Percentiles rank a stretch among this genome's conserved stretches.
Evolutionary conservation across 2,797 vertebrate genomes (phyloP).

Genomic region (Melopsittacus undulatus): DNA sequence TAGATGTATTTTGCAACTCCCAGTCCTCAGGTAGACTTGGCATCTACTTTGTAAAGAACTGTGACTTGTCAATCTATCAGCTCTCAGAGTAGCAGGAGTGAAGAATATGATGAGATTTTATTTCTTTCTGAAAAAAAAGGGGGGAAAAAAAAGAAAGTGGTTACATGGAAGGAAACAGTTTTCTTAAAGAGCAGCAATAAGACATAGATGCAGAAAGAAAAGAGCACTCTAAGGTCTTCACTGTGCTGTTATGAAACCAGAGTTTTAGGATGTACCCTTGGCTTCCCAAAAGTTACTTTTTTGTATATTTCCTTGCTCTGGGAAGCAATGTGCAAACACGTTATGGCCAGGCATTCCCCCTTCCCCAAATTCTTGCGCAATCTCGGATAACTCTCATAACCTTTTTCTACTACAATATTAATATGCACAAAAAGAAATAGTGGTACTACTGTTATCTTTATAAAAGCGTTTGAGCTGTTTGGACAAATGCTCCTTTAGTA

Average conservation of each 20-base stretch:
- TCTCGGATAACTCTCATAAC: background rate
- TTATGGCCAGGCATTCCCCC: background rate
- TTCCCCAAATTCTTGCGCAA: background rate
- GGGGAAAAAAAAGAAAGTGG: background rate
- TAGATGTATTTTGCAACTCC: background rate
- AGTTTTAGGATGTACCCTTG: background rate
- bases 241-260: background rate
- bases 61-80: background rate
- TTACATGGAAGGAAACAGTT: background rate
- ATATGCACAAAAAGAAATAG: background rate
- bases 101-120: background rate
- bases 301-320: background rate
- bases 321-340: background rate
- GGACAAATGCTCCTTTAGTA: rapidly evolving
- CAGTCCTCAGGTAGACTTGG: background rate
- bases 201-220: background rate
- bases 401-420: background rate
- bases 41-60: background rate
- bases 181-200: background rate
- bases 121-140: background rate
- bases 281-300: background rate
- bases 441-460: rapidly evolving
- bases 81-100: background rate
- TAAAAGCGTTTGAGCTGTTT: background rate
- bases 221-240: background rate